Base-by-base conservation (phyloP, 2,797 vertebrate species). In the Holocentrus rufus region DNA sequence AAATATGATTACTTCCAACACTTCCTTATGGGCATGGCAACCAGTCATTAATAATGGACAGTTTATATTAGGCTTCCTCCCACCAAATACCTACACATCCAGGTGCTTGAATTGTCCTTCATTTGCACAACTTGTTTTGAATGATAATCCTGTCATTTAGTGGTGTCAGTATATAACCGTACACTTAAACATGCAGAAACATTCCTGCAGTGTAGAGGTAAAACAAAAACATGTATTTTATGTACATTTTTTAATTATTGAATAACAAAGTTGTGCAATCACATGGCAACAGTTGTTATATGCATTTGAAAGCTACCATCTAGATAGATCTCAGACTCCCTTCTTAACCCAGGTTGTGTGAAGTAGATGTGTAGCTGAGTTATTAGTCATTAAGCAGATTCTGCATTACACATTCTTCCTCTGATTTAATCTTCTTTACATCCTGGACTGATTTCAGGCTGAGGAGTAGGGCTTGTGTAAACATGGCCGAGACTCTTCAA, bases 391-490 rank as follows among this genome's bases (percentile, higher is more conserved):
- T 44, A 34, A 55, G 31, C 50, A 63, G 31, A 56, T 77, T 70
- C 72, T 34, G 22, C 53, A 74, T 39, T 20, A 7, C 8, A 49
- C 9, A 31, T 67, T 55, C 81, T 56, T 63, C 13, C 36, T 61
- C 15, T 0, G 25, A 18, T 87, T 85, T 82, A 68, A 75, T 80
- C 1, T 0, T 65, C 23, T 58, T 34, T 69, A 15, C 6, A 46
- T 30, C 22, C 54, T 31, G 64, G 57, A 4, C 22, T 20, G 42
- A 64, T 60, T 34, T 66, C 39, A 57, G 25, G 20, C 1, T 0
- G 4, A 57, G 44, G 7, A 61, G 67, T 4, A 1, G 18, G n/a
- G 3, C 17, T 58, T n/a, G 1, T 42, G 36, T 58, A 36, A 46
- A 49, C 3, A 1, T 64, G 52, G 66, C 27, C 73, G 65, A 62